Evolutionary conservation across 2,888 invertebrate genomes (phyloP).

Genomic region (Lydus trimaculatus): DNA sequence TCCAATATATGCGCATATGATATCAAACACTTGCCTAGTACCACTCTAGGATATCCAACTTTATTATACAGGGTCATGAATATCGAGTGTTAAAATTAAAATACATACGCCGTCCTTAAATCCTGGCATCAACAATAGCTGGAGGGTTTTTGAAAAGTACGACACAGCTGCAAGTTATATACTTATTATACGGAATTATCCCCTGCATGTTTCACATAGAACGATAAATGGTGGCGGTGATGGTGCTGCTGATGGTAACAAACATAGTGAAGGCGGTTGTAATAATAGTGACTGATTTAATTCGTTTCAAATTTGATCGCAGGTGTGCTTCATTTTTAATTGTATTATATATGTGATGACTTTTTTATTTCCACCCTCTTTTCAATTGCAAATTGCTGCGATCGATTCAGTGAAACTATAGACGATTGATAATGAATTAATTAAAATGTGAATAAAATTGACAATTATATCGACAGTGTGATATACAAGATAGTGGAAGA

Average conservation of each 20-base stretch:
- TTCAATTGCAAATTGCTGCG: background rate
- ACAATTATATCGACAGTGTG: background rate
- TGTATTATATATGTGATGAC: background rate
- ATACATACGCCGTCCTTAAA: conserved; percentile 55
- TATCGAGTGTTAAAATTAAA: conserved; percentile 61
- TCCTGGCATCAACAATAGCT: conserved; percentile 47
- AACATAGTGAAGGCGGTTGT: background rate
- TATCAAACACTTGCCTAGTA: conserved; percentile 20
- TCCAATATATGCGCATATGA: conserved; percentile 40
- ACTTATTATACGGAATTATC: conserved; percentile 33
- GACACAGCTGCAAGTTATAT: conserved; percentile 51
- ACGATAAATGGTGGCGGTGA: background rate
- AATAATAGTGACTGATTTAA: conserved; percentile 37
- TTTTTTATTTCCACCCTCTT: background rate
- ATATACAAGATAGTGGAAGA: too few relatives aligned
- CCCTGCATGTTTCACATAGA: background rate
- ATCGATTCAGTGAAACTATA: background rate
- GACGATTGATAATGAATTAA: background rate
- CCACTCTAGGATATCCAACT: conserved; percentile 54
- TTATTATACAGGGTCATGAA: conserved; percentile 59
- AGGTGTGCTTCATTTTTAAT: conserved; percentile 43
- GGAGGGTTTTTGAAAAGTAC: conserved; percentile 43
- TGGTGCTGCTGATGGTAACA: background rate
- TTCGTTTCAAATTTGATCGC: conserved; percentile 47
- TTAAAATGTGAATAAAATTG: background rate